phyloP scores from a whole-genome alignment of 1,140 invertebrate species.

The Diachasma alloeum region DNA sequence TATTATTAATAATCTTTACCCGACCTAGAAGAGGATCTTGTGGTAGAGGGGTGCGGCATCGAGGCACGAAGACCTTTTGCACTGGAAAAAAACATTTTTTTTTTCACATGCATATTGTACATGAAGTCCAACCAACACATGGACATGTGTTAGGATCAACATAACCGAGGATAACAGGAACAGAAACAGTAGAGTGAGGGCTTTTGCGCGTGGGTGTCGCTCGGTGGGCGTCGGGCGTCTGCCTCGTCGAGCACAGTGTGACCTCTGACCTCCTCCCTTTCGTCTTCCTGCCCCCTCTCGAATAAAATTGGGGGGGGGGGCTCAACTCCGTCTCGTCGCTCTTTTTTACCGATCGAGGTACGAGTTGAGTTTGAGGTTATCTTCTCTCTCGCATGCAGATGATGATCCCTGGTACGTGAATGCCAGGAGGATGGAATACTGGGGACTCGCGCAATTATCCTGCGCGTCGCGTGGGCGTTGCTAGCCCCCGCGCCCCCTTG shows the following conservation, averaged over 20 bases:
- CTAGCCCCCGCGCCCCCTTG: background rate
- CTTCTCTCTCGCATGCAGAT: conserved; percentile 26
- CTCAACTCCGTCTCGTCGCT: conserved; percentile 25
- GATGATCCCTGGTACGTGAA: conserved; percentile 21
- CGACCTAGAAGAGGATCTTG: conserved; percentile 31
- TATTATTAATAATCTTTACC: conserved; percentile 31
- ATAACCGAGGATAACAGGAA: conserved; percentile 16
- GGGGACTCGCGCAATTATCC: conserved; percentile 62
- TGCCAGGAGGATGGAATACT: conserved; percentile 20
- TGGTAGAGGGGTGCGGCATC: conserved; percentile 25
- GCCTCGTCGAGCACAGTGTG: conserved; percentile 54
- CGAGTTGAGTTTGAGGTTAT: background rate
- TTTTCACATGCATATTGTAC: background rate
- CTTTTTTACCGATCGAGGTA: conserved; percentile 23
- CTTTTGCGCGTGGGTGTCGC: conserved; percentile 57
- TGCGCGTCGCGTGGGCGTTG: conserved; percentile 59
- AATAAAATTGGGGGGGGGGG: background rate
- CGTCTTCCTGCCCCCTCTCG: conserved; percentile 37
- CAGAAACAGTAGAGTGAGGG: conserved; percentile 31
- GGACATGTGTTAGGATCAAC: conserved; percentile 34
- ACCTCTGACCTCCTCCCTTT: conserved; percentile 50
- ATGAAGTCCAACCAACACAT: conserved; percentile 17
- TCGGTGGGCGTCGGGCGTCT: conserved; percentile 58
- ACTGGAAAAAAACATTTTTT: conserved; percentile 27
- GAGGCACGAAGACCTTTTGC: conserved; percentile 26